Base-by-base conservation (phyloP, 2,888 invertebrate genomes). In the Orthonevra nobilis region DNA sequence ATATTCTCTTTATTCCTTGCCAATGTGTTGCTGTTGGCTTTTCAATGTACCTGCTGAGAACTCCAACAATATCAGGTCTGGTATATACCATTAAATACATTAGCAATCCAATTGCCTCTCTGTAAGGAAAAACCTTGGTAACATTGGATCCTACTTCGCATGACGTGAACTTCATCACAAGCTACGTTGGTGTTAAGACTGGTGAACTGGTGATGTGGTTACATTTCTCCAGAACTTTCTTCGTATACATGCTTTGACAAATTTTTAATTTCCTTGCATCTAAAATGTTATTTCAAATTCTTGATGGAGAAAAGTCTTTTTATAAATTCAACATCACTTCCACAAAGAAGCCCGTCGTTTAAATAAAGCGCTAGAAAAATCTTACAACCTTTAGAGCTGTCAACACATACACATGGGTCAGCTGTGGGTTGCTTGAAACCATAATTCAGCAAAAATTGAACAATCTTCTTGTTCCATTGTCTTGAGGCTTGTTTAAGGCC, bases 291-390 rank as follows among this genome's bases (percentile, higher is more conserved):
- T 40, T 14, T 60, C 77, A 28, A 50, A 50, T 9, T 26, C 30
- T 14, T 50, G 10, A 26, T 1, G 1, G 9, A 26, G 2, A 50
- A 9, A 1, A 28, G 1, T 3, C 15, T 1, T 3, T 50, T 3
- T 26, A 38, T 38, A 56, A 6, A n/a, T 10, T 34, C 14, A 17
- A 20, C 23, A 19, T 68, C 26, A 23, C 68, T 81, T 4, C 63
- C 68, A 20, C 81, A 68, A 26, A 83, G 63, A 10, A 84, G 46
- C 15, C 83, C 83, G 63, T 83, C 83, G 50, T 84, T 83, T 6
- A 84, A 83, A 75, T 82, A 84, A 2, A 84, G 44, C 2, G 75
- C 81, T 2, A 83, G 14, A 14, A 82, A 77, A n/a, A 79, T 46
- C 10, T 34, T 38, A 10, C 9, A 10, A 1, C 9, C 1, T 26